Base-by-base conservation (phyloP, 2,888 invertebrate species). In the Nebria brevicollis region DNA sequence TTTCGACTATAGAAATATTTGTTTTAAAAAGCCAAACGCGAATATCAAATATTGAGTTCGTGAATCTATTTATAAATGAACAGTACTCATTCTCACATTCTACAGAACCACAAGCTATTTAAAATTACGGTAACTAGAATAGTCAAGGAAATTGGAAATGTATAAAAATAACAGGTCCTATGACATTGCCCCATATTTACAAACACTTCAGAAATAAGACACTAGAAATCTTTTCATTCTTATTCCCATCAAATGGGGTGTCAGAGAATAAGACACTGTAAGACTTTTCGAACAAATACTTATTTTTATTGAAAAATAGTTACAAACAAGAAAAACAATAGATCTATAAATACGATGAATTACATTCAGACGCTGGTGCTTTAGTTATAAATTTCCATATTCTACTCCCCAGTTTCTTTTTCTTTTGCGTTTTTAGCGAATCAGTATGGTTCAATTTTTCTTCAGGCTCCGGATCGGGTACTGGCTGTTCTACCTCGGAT, bases 361-460 rank as follows among this genome's bases (percentile, higher is more conserved):
- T 15, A 54, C 25, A 68, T 15, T 68, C 54, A 26, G 20, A 68
- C 34, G 42, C n/a, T 10, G 77, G 41, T 20, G 10, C 68, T 42
- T 79, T 79, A n/a, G 25, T 79, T 13, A 79, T 25, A 79, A 74
- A 75, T 3, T 15, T 65, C 79, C 79, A 79, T 13, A 80, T 15
- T 7, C 80, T 68, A n/a, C 13, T 64, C 11, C 80, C 80, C 10
- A 75, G 13, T 64, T 26, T 75, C 42, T 75, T 75, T 72, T 80
- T 80, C 25, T 80, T 80, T 41, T 70, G 41, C 8, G 7, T 5
- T 66, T 75, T 66, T 64, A 13, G 20, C 13, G 20, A 41, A n/a
- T 70, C 79, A 75, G 43, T n/a, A 15, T 43, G 64, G 54, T 78
- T 64, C 6, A 66, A 20, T 6, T 78, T 73, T 13, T 65, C 73